Percentiles rank a stretch among this genome's conserved stretches.
These are phyloP conservation scores for Hermetia illucens DNA, from an alignment of 1,140 invertebrate species.

Conservation along the genomic window DNA sequence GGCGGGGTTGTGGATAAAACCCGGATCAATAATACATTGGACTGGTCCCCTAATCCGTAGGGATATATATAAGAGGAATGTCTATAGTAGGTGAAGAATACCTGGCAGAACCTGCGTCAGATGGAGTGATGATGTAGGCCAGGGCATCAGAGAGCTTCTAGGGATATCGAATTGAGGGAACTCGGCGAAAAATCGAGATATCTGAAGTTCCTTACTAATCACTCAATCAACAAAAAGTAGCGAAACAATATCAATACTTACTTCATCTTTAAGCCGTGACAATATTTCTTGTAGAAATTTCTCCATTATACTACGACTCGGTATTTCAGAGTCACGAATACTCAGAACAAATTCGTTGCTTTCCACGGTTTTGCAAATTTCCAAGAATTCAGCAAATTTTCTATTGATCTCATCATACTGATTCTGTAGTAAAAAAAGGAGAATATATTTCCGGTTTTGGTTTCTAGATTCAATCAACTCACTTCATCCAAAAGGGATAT, in stretches of 20 bases:
- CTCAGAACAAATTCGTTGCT: constrained; percentile 19
- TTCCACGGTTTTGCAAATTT: constrained; percentile 18
- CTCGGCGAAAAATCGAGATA: too few species aligned
- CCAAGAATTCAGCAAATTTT: constrained; percentile 11
- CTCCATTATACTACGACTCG: constrained; percentile 16
- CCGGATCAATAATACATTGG: too few species aligned
- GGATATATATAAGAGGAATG: too few species aligned
- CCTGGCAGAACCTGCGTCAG: too few species aligned
- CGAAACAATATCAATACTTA: too few species aligned
- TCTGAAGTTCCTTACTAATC: constrained; percentile 1
- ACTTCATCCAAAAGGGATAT: constrained; percentile 13
- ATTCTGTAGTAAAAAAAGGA: background rate
- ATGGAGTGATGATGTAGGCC: too few species aligned
- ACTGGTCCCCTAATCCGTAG: too few species aligned
- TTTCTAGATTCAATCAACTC: constrained; percentile 1
- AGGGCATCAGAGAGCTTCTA: too few species aligned
- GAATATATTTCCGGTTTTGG: background rate
- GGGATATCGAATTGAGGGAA: too few species aligned
- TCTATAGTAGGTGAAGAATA: too few species aligned
- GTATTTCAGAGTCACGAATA: constrained; percentile 23
- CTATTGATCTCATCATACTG: background rate
- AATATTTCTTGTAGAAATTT: constrained; percentile 18
- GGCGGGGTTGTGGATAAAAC: too few species aligned
- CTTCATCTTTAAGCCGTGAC: constrained; percentile 18
- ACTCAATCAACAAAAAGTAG: too few species aligned